phyloP scores from a whole-genome alignment of 2,888 invertebrate species.

The Saturnia pavonia region DNA sequence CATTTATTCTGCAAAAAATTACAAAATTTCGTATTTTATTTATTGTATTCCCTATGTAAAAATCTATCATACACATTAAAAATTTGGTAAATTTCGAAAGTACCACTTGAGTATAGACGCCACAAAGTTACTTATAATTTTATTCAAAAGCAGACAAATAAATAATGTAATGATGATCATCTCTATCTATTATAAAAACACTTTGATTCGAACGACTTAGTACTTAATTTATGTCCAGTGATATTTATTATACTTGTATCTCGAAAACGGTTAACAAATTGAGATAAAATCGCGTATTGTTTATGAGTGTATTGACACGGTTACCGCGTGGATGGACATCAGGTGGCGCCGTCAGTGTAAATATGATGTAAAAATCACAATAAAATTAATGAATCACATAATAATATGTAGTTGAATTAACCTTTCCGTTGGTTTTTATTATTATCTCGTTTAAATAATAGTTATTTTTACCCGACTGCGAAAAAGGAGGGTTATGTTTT shows the following conservation, averaged over 20 bases:
- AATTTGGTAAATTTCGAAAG: too few species aligned
- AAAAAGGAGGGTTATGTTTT: too few species aligned
- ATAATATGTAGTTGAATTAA: not conserved
- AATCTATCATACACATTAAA: too few species aligned
- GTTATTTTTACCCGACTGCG: too few species aligned
- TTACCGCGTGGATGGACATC: not conserved
- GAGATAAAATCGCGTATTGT: slow-evolving; percentile 18
- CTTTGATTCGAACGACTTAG: not conserved
- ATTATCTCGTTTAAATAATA: not conserved
- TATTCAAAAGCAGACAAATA: not conserved
- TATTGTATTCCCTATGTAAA: too few species aligned
- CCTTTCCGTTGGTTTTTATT: not conserved
- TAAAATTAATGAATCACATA: slow-evolving; percentile 2
- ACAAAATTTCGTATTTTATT: too few species aligned
- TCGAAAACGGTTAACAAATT: slow-evolving; percentile 14
- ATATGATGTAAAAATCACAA: not conserved
- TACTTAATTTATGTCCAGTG: slow-evolving; percentile 15
- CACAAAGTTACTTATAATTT: not conserved
- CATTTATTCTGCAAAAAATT: too few species aligned
- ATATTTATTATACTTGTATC: slow-evolving; percentile 21
- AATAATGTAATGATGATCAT: not conserved
- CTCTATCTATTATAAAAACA: slow-evolving; percentile 8
- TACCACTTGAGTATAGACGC: too few species aligned
- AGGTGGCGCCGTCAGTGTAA: not conserved
- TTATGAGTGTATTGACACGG: slow-evolving; percentile 16